These are phyloP conservation scores for Athalia cordata DNA, from an alignment of 2,888 invertebrate genomes.

Conservation along the genomic window DNA sequence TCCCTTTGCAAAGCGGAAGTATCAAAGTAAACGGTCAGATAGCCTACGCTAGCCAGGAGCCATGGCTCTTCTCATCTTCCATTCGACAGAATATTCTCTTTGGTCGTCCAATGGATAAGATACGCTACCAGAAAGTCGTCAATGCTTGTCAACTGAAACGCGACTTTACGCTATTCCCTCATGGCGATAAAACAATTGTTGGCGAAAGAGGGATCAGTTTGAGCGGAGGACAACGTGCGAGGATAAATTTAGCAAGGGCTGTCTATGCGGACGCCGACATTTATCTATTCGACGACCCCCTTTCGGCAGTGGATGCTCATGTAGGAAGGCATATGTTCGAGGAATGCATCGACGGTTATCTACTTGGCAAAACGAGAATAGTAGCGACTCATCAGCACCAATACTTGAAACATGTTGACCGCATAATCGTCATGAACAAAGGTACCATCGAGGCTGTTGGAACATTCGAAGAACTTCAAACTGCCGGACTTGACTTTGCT, in stretches of 20 bases:
- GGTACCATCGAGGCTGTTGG: slow-evolving; percentile 64
- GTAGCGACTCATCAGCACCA: slow-evolving; percentile 80
- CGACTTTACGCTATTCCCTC: slow-evolving; percentile 86
- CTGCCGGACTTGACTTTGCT: slow-evolving; percentile 86
- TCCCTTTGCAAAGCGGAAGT: slow-evolving; percentile 80
- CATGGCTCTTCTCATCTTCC: slow-evolving; percentile 90
- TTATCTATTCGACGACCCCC: slow-evolving; percentile 92
- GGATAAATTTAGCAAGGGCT: slow-evolving; percentile 91
- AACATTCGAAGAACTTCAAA: slow-evolving; percentile 83
- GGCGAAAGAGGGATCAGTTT: slow-evolving; percentile 91
- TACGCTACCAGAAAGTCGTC: slow-evolving; percentile 80
- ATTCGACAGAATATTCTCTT: slow-evolving; percentile 95
- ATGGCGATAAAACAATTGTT: slow-evolving; percentile 88
- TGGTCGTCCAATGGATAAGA: slow-evolving; percentile 84
- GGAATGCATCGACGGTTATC: slow-evolving; percentile 80
- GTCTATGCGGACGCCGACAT: slow-evolving; percentile 91
- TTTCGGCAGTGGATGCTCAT: slow-evolving; percentile 93
- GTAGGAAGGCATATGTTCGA: slow-evolving; percentile 93
- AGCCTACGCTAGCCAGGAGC: slow-evolving; percentile 90
- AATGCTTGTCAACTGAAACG: slow-evolving; percentile 83
- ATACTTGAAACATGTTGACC: slow-evolving; percentile 72
- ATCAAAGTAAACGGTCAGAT: slow-evolving; percentile 82
- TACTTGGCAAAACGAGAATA: slow-evolving; percentile 75
- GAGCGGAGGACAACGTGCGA: slow-evolving; percentile 84
- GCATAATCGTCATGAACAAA: slow-evolving; percentile 68